A percentile compares a stretch with the other conserved stretches of the same genome.
These are phyloP conservation scores for Salmo trutta DNA, from an alignment of 2,797 vertebrate genomes.

Conservation along the genomic window DNA sequence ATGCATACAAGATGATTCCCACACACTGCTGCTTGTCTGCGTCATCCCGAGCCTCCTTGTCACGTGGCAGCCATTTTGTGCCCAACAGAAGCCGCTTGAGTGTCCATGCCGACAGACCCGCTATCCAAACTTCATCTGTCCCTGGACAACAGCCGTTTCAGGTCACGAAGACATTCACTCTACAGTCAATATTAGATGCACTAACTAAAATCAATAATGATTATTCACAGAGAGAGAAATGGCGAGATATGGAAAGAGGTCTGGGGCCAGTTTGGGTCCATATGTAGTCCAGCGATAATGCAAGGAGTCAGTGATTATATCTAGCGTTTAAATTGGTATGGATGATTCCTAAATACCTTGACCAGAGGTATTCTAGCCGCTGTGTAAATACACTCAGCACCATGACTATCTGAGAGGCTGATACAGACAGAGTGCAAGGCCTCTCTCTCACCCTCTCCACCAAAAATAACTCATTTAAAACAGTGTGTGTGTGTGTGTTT, in stretches of 20 bases:
- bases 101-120: conserved; percentile 33
- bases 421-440: conserved; percentile 62
- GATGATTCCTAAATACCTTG: conserved; percentile 74
- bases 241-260: not conserved
- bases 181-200: conserved; percentile 53
- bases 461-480: conserved; percentile 57
- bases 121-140: conserved; percentile 43
- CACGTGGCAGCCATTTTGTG: conserved; percentile 65
- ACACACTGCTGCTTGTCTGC: not conserved
- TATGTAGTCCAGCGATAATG: conserved; percentile 71
- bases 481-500: conserved; percentile 40
- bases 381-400: conserved; percentile 27
- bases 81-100: conserved; percentile 23
- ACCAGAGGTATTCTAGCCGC: conserved; percentile 61
- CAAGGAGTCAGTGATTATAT: conserved; percentile 67
- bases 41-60: too few species aligned
- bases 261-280: conserved; percentile 47
- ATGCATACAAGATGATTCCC: not conserved
- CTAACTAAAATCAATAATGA: conserved; percentile 70
- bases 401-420: conserved; percentile 71
- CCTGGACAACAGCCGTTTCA: conserved; percentile 61
- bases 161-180: not conserved
- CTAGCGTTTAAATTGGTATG: conserved; percentile 73
- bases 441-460: conserved; percentile 23
- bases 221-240: conserved; percentile 52